phyloP scores from a whole-genome alignment of 2,113 vertebrate species.

The Brachypodius melanocephalos region DNA sequence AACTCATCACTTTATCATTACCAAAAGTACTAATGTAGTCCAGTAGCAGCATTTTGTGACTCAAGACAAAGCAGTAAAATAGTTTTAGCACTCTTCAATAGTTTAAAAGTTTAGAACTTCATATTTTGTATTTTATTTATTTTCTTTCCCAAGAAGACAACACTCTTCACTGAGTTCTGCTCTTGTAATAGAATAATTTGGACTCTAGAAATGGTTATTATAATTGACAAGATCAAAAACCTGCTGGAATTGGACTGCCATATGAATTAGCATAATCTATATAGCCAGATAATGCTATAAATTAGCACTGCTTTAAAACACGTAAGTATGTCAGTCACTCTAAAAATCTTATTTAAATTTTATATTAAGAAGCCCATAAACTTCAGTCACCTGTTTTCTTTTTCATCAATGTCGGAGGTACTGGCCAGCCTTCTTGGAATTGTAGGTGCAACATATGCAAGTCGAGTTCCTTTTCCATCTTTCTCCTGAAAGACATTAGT shows the following conservation, averaged over 20 bases:
- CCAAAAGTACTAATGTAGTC: not conserved
- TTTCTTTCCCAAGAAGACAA: not conserved
- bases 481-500: slow-evolving; percentile 80
- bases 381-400: slow-evolving; percentile 89
- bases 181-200: not conserved
- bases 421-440: slow-evolving; percentile 93
- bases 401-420: slow-evolving; percentile 95
- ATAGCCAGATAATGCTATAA: not conserved
- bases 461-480: slow-evolving; percentile 87
- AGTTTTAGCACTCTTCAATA: not conserved
- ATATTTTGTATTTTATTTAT: not conserved
- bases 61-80: not conserved
- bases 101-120: not conserved
- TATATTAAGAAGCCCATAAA: not conserved
- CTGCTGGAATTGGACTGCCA: not conserved
- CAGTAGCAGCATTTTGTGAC: not conserved
- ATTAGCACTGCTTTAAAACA: not conserved
- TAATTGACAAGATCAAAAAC: not conserved
- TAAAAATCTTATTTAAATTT: not conserved
- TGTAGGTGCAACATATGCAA: slow-evolving; percentile 93
- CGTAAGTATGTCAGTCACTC: not conserved
- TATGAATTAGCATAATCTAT: not conserved
- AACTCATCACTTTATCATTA: not conserved
- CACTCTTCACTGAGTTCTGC: not conserved
- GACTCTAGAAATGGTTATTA: not conserved